Conservation (phyloP, 1,140 invertebrate genomes). For the Megalonaias nervosa region DNA sequence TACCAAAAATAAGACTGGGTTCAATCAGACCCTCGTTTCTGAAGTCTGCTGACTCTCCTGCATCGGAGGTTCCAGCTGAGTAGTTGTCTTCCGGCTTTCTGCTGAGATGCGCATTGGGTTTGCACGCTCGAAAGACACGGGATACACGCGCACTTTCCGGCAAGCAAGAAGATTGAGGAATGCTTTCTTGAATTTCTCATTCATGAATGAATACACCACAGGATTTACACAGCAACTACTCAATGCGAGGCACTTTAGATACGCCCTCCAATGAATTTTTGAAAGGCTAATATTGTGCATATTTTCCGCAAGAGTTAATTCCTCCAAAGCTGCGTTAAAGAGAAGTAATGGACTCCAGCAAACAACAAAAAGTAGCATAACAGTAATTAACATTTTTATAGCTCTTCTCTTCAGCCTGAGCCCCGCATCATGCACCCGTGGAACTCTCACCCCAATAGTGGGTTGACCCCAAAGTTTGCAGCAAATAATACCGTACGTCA, state of each 20-base stretch:
- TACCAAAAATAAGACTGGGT: not conserved
- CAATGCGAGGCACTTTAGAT: conserved; percentile 73
- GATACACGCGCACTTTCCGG: conserved; percentile 37
- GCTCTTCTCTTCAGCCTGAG: conserved; percentile 48
- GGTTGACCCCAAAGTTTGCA: conserved; percentile 47
- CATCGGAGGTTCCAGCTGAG: conserved; percentile 16
- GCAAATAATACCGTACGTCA: conserved; percentile 48
- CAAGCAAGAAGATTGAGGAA: conserved; percentile 40
- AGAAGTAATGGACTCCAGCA: conserved; percentile 56
- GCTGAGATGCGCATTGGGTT: conserved; percentile 12
- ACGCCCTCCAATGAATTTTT: conserved; percentile 17
- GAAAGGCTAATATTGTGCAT: conserved; percentile 21
- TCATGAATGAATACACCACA: conserved; percentile 90
- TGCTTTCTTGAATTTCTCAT: conserved; percentile 81
- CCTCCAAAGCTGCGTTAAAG: conserved; percentile 41
- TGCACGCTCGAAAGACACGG: conserved; percentile 8
- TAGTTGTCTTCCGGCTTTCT: conserved; percentile 29
- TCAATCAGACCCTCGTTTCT: conserved; percentile 21
- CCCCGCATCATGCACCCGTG: conserved; percentile 22
- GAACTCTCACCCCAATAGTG: conserved; percentile 22
- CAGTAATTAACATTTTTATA: conserved; percentile 62
- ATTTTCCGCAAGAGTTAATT: conserved; percentile 7
- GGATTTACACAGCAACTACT: conserved; percentile 89
- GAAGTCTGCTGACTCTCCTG: conserved; percentile 15
- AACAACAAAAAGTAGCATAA: conserved; percentile 57